Conservation (phyloP, 2,113 vertebrate species). For the Phrynocephalus versicolor region DNA sequence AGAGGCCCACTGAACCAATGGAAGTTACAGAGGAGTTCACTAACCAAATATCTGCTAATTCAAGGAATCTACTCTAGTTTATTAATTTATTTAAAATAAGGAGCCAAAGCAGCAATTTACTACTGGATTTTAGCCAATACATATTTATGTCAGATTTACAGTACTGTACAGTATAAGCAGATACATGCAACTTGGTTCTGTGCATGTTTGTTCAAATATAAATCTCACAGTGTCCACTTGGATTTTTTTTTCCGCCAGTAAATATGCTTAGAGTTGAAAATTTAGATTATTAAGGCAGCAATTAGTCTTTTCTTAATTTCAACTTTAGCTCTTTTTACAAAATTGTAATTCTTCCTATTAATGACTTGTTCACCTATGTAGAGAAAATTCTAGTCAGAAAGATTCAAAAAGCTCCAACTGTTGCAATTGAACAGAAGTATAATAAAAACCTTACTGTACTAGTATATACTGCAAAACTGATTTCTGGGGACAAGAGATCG, state of each 20-base stretch:
- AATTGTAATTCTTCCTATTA: not conserved
- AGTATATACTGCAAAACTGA: not conserved
- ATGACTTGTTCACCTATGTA: not conserved
- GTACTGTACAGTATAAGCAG: no score
- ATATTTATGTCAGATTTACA: not conserved
- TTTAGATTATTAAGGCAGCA: not conserved
- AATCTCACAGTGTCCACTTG: not conserved
- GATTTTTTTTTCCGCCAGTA: not conserved
- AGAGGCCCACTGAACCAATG: no score
- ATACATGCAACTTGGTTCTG: not conserved
- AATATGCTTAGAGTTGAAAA: not conserved
- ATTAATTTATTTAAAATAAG: no score
- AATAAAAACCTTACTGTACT: not conserved
- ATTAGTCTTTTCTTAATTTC: not conserved
- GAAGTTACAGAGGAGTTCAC: no score
- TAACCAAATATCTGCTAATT: no score
- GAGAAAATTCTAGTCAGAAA: not conserved
- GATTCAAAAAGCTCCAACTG: not conserved
- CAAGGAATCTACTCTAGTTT: no score
- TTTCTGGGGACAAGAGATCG: not conserved
- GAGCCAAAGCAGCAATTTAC: no score
- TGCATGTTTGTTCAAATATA: not conserved
- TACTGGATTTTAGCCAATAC: not conserved
- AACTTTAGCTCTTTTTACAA: not conserved
- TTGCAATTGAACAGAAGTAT: not conserved